phyloP scores from a whole-genome alignment of 1,140 invertebrate genomes.

The Monomorium pharaonis region DNA sequence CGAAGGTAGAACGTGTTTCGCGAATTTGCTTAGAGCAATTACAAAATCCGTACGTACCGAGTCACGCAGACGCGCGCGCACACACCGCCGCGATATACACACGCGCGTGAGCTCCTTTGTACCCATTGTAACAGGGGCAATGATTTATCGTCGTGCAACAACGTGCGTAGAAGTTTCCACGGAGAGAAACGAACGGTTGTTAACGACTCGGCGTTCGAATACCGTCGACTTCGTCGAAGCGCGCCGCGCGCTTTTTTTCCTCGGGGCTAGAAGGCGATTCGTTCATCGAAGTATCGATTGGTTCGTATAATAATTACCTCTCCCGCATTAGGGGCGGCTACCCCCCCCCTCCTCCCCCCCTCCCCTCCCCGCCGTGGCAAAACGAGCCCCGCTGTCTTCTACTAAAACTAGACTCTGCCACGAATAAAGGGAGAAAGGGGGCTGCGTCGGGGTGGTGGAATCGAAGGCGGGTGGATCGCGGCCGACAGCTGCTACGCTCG shows the following conservation, averaged over 20 bases:
- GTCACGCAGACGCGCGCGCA: neutral
- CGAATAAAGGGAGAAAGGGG: slow-evolving; percentile 46
- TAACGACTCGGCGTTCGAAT: slow-evolving; percentile 53
- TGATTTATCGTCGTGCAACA: slow-evolving; percentile 60
- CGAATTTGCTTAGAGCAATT: slow-evolving; percentile 30
- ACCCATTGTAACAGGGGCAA: slow-evolving; percentile 50
- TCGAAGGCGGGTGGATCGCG: slow-evolving; percentile 21
- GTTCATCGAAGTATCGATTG: slow-evolving; percentile 82
- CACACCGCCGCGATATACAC: neutral
- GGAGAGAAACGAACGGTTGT: slow-evolving; percentile 58
- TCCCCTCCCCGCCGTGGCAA: slow-evolving; percentile 61
- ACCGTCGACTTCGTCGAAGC: slow-evolving; percentile 53
- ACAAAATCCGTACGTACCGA: neutral
- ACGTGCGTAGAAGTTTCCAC: slow-evolving; percentile 57
- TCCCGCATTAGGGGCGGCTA: slow-evolving; percentile 79
- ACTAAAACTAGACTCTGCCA: slow-evolving; percentile 67
- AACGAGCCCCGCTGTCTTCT: slow-evolving; percentile 67
- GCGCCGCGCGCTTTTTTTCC: slow-evolving; percentile 59
- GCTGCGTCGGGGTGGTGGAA: slow-evolving; percentile 19
- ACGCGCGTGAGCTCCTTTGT: slow-evolving; percentile 30
- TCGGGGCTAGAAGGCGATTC: slow-evolving; percentile 65
- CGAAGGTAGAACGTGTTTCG: neutral
- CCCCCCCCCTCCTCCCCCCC: slow-evolving; percentile 54
- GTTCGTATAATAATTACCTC: slow-evolving; percentile 83
- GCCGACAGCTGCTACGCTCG: slow-evolving; percentile 63